Evolutionary conservation across 2,797 vertebrate genomes (phyloP).

Genomic region (Emydoidea blandingii): DNA sequence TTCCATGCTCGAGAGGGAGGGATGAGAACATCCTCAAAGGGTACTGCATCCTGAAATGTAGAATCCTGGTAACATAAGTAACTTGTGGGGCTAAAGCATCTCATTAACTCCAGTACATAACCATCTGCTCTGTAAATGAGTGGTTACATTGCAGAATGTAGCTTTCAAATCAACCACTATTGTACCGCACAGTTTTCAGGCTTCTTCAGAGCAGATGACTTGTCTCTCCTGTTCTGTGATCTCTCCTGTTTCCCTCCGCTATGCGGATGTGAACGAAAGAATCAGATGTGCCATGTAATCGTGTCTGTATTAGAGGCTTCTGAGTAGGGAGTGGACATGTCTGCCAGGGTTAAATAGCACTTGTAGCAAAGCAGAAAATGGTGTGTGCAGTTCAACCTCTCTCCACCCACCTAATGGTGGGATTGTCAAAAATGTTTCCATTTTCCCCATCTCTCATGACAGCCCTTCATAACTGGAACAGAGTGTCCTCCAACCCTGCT

Average conservation of each 20-base stretch:
- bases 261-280: background rate
- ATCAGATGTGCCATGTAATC: background rate
- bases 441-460: background rate
- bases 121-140: background rate
- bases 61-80: background rate
- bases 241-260: background rate
- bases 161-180: background rate
- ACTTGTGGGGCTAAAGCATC: background rate
- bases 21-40: background rate
- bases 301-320: background rate
- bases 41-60: accelerated
- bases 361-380: slow-evolving; percentile 3
- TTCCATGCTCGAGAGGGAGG: background rate
- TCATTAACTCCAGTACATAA: accelerated
- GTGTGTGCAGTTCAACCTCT: background rate
- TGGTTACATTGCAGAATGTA: background rate
- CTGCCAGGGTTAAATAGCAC: background rate
- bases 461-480: background rate
- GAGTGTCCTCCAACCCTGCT: slow-evolving; percentile 12
- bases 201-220: slow-evolving; percentile 3
- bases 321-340: background rate
- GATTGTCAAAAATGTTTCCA: background rate
- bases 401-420: accelerated
- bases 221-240: background rate
- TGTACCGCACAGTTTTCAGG: background rate